phyloP scores from a whole-genome alignment of 1,140 invertebrate genomes.

The Notospermus geniculatus region DNA sequence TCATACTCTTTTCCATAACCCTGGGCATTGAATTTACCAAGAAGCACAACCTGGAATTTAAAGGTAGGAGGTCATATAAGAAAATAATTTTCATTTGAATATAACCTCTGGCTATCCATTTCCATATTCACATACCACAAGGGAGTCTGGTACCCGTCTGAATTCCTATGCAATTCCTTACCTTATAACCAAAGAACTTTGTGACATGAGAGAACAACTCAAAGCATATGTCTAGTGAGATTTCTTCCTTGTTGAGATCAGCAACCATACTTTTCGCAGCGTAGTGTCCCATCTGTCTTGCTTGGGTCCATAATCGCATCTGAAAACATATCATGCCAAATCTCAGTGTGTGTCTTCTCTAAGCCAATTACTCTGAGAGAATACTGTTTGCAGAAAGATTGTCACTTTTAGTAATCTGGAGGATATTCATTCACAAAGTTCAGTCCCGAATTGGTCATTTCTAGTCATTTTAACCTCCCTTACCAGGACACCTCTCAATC shows the following conservation, averaged over 20 bases:
- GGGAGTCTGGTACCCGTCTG: too few relatives aligned
- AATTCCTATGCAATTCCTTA: too few relatives aligned
- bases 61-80: slow-evolving; percentile 11
- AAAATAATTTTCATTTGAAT: not conserved
- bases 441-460: too few relatives aligned
- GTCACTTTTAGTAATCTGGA: too few relatives aligned
- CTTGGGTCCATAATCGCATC: slow-evolving; percentile 97
- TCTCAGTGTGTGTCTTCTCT: not conserved
- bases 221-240: slow-evolving; percentile 85
- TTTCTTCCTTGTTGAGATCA: slow-evolving; percentile 60
- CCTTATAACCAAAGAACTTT: slow-evolving; percentile 91
- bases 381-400: too few relatives aligned
- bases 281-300: slow-evolving; percentile 93
- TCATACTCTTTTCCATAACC: slow-evolving; percentile 81
- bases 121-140: too few relatives aligned
- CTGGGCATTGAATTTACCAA: slow-evolving; percentile 94
- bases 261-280: slow-evolving; percentile 87
- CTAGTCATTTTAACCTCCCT: too few relatives aligned
- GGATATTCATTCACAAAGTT: too few relatives aligned
- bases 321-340: slow-evolving; percentile 59
- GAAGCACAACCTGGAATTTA: slow-evolving; percentile 66
- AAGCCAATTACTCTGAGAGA: too few relatives aligned
- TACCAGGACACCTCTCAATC: too few relatives aligned
- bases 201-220: slow-evolving; percentile 97
- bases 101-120: too few relatives aligned